phyloP scores from a whole-genome alignment of 2,888 invertebrate genomes.

The Congeria kusceri region DNA sequence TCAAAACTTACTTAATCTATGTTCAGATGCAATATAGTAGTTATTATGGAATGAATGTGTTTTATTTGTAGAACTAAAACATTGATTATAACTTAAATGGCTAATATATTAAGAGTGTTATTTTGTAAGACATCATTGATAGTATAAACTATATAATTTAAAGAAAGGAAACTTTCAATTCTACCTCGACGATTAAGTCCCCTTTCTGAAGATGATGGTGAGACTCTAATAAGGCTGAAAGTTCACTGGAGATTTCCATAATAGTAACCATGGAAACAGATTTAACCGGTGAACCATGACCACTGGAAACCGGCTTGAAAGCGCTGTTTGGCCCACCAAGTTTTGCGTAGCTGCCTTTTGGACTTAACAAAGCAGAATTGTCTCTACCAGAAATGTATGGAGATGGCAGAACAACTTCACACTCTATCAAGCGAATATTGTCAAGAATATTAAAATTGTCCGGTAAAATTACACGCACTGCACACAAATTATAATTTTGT shows the following conservation, averaged over 20 bases:
- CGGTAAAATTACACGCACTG: slow-evolving; percentile 66
- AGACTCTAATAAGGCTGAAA: slow-evolving; percentile 48
- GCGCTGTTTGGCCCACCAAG: slow-evolving; percentile 78
- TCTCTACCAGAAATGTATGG: slow-evolving; percentile 46
- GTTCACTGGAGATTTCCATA: slow-evolving; percentile 54
- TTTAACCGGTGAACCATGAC: slow-evolving; percentile 34
- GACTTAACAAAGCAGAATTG: slow-evolving; percentile 41
- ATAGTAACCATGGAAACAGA: slow-evolving; percentile 66
- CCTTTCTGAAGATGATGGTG: slow-evolving; percentile 69
- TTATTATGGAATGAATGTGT: too few species aligned
- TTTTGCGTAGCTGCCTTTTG: slow-evolving; percentile 68
- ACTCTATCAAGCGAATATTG: slow-evolving; percentile 63
- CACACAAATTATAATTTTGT: slow-evolving; percentile 73
- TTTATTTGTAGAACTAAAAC: too few species aligned
- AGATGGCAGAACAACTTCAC: slow-evolving; percentile 62
- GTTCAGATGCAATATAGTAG: too few species aligned
- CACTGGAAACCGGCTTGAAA: slow-evolving; percentile 70
- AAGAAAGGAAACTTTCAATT: too few species aligned
- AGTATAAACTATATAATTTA: too few species aligned
- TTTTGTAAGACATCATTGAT: too few species aligned
- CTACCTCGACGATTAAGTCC: slow-evolving; percentile 76
- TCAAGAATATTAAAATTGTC: slow-evolving; percentile 58
- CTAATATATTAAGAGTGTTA: too few species aligned
- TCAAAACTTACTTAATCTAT: too few species aligned
- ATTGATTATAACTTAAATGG: too few species aligned